Conservation (phyloP, 2,113 vertebrate species). For the Ictalurus furcatus region DNA sequence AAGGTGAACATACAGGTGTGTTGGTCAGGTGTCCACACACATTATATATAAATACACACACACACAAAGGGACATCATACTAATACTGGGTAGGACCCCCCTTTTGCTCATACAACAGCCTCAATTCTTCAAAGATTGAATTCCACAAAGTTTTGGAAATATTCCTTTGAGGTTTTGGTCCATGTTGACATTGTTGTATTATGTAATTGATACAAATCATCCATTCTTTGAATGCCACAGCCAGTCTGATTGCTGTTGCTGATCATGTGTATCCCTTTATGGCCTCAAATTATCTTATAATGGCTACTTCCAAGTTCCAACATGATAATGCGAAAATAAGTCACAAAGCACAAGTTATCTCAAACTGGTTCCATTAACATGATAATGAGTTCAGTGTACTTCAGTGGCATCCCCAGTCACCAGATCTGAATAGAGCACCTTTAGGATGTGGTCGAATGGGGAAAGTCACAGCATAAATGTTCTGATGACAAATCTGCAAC, state of each 20-base stretch:
- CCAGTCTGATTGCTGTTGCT: neutral
- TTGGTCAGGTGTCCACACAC: too few species aligned
- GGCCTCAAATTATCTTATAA: neutral
- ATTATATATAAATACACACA: constrained; percentile 58
- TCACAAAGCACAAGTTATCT: neutral
- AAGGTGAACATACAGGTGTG: too few species aligned
- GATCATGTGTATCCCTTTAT: neutral
- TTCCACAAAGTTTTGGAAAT: neutral
- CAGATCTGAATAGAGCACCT: neutral
- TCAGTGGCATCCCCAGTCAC: neutral
- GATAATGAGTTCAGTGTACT: neutral
- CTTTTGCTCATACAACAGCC: neutral
- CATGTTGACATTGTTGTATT: neutral
- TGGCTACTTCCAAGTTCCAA: neutral
- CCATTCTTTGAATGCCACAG: neutral
- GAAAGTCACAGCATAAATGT: neutral
- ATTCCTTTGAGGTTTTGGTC: too few species aligned
- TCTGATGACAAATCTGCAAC: neutral
- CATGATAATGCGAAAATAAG: neutral
- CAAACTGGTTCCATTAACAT: neutral
- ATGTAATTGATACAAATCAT: neutral
- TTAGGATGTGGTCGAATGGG: neutral
- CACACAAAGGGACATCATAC: neutral
- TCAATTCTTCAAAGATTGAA: neutral
- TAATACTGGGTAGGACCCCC: neutral